Base-by-base conservation (phyloP, 2,888 invertebrate genomes). In the Campoletis raptor region DNA sequence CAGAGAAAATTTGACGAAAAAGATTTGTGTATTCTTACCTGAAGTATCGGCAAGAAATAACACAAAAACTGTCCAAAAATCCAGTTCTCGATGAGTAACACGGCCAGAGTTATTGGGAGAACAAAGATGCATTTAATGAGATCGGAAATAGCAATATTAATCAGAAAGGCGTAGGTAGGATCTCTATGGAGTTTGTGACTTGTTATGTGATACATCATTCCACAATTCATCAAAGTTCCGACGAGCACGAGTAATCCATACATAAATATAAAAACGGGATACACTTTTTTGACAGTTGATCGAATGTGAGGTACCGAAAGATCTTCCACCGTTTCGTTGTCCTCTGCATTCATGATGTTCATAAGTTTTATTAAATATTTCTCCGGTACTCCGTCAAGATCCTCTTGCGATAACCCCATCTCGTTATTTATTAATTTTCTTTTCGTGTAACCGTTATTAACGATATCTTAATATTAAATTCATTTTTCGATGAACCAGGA, bases 21-120 rank as follows among this genome's bases (percentile, higher is more conserved):
- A 52, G 24, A 54, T 21, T n/a, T 52, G 73, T 36, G n/a, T 21
- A 15, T 61, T 83, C 95, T 94, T 91, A 96, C 96, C 95, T 97
- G 97, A 90, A 97, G 92, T 96, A 97, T 97, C 0, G 97, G 97
- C 88, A 97, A 92, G 91, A 97, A 96, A 92, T 96, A 96, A 94
- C 97, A 97, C 86, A 97, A 92, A 89, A 97, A 96, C 89, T 96
- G 96, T 9, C 97, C 97, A 90, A 97, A 96, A 85, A 97, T 95
- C 97, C 97, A 97, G 92, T 97, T 97, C 91, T 96, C 96, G 84
- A 97, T 95, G 57, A 97, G 94, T 90, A 97, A 95, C 74, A 97
- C 96, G 89, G 96, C 96, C 87, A 97, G 92, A 0, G 97, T 96
- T 9, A 97, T 95, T 18, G 97, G 97, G 89, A 97, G 91, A n/a